Conservation (phyloP, 2,888 invertebrate species). For the Acrobasis suavella region DNA sequence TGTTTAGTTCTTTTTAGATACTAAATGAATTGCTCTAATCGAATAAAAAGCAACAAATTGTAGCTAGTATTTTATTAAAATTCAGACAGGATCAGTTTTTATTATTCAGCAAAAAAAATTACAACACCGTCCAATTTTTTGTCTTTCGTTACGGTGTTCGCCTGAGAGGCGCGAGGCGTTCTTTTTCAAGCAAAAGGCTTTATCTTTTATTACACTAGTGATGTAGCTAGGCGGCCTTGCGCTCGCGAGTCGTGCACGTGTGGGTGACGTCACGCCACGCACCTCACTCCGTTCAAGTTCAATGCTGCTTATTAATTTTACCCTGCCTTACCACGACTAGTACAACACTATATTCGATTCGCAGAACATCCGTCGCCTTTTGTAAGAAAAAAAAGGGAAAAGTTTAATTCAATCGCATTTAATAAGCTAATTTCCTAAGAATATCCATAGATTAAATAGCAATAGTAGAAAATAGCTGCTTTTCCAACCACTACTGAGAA, state of each 20-base stretch:
- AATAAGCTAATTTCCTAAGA: not conserved
- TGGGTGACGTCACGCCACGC: slow-evolving; percentile 70
- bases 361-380: not conserved
- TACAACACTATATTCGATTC: slow-evolving; percentile 29
- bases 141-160: slow-evolving; percentile 1
- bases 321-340: slow-evolving; percentile 52
- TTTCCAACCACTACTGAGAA: too few species aligned
- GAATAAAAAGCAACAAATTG: too few species aligned
- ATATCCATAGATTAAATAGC: too few species aligned
- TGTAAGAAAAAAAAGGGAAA: not conserved
- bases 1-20: too few species aligned
- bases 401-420: too few species aligned
- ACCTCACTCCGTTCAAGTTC: slow-evolving; percentile 72
- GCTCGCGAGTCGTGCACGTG: slow-evolving; percentile 47
- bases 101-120: not conserved
- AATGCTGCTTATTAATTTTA: slow-evolving; percentile 75
- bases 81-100: not conserved
- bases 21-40: too few species aligned
- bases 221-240: slow-evolving; percentile 39
- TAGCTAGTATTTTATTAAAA: too few species aligned
- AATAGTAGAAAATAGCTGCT: too few species aligned
- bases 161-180: not conserved
- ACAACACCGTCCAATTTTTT: not conserved
- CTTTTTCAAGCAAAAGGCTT: not conserved
- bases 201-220: slow-evolving; percentile 13